phyloP scores from a whole-genome alignment of 2,113 vertebrate genomes.

The Oreamnos americanus region DNA sequence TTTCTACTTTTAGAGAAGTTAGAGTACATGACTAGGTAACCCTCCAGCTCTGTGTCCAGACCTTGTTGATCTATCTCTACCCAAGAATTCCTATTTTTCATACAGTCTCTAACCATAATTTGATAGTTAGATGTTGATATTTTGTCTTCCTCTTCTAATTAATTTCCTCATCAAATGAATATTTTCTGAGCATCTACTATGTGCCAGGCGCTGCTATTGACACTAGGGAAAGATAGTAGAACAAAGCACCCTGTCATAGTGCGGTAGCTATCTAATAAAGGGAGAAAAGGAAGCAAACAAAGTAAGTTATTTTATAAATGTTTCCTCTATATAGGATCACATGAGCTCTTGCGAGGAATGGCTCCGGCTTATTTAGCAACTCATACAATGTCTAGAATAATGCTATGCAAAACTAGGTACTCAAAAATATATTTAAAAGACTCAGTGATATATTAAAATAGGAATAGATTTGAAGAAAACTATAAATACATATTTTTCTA shows the following conservation, averaged over 20 bases:
- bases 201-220: neutral
- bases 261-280: neutral
- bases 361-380: neutral
- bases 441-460: neutral
- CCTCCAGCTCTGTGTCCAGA: neutral
- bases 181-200: neutral
- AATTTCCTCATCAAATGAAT: neutral
- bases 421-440: neutral
- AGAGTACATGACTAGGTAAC: neutral
- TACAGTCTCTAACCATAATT: neutral
- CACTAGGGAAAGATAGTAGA: neutral
- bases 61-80: neutral
- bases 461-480: neutral
- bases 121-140: neutral
- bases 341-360: neutral
- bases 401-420: neutral
- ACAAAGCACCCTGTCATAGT: neutral
- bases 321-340: neutral
- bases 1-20: neutral
- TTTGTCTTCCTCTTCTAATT: neutral
- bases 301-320: neutral
- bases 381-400: neutral
- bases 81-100: neutral
- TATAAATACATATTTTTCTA: neutral
- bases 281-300: neutral